Evolutionary conservation across 1,140 invertebrate genomes (phyloP).

Genomic region (Bombus pyrosoma): DNA sequence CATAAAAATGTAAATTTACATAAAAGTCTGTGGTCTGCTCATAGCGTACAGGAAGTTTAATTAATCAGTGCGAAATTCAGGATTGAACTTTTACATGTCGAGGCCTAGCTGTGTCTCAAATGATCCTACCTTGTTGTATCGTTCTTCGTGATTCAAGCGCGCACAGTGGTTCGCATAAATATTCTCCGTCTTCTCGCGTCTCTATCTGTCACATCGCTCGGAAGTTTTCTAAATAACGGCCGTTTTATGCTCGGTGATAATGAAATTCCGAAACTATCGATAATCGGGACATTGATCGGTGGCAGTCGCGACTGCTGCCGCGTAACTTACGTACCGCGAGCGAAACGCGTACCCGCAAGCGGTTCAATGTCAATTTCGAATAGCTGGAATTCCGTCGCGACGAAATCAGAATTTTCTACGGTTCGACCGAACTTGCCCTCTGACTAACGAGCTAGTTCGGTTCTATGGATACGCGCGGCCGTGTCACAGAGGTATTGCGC

Average conservation of each 20-base stretch:
- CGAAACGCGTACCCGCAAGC: slow-evolving; percentile 2
- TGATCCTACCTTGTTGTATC: background rate
- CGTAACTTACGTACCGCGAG: slow-evolving; percentile 55
- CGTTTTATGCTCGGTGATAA: slow-evolving; percentile 77
- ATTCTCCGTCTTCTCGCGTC: slow-evolving; percentile 4
- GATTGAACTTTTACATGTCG: no score
- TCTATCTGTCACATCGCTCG: slow-evolving; percentile 36
- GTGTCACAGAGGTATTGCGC: background rate
- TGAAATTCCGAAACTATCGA: slow-evolving; percentile 79
- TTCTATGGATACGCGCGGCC: background rate
- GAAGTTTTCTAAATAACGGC: slow-evolving; percentile 74
- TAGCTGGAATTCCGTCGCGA: slow-evolving; percentile 60
- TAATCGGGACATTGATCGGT: slow-evolving; percentile 78
- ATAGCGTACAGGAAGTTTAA: no score
- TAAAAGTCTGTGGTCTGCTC: no score
- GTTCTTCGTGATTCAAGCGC: no score
- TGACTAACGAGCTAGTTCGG: background rate
- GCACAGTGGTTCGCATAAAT: slow-evolving; percentile 33
- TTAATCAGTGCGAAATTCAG: no score
- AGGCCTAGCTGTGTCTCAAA: background rate
- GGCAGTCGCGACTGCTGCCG: slow-evolving; percentile 64
- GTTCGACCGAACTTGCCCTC: background rate
- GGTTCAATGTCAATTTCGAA: slow-evolving; percentile 61
- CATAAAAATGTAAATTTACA: no score
- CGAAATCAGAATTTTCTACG: slow-evolving; percentile 30